Evolutionary conservation across 2,888 invertebrate species (phyloP).

Genomic region (Aleiodes alternator): DNA sequence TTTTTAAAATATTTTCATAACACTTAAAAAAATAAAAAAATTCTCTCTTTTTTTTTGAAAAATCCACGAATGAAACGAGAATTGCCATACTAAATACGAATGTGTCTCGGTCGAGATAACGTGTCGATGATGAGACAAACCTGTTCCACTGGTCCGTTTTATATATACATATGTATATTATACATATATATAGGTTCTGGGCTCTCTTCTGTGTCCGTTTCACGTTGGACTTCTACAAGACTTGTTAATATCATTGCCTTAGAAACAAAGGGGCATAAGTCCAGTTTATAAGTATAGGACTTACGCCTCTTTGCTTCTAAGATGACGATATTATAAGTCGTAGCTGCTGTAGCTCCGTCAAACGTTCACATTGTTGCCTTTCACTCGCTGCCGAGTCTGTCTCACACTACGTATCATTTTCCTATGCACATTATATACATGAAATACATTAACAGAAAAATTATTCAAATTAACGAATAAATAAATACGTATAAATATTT

Average conservation of each 20-base stretch:
- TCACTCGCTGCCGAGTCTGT: constrained; percentile 59
- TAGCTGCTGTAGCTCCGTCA: constrained; percentile 52
- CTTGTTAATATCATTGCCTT: background rate
- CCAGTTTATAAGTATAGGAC: too few relatives aligned
- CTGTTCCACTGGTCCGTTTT: constrained; percentile 31
- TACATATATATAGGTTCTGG: background rate
- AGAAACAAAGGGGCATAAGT: too few relatives aligned
- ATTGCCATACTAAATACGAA: constrained; percentile 32
- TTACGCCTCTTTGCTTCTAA: too few relatives aligned
- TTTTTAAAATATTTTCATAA: too few relatives aligned
- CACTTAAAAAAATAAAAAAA: too few relatives aligned
- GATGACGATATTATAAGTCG: constrained; percentile 26
- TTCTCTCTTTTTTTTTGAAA: background rate
- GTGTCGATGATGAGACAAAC: constrained; percentile 29
- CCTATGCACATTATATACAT: background rate
- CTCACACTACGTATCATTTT: background rate
- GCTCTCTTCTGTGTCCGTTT: constrained; percentile 23
- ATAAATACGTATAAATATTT: too few relatives aligned
- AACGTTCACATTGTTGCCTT: constrained; percentile 73
- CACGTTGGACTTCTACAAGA: constrained; percentile 11
- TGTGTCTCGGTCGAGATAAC: constrained; percentile 31
- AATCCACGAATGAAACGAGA: constrained; percentile 4
- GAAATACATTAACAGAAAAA: too few relatives aligned
- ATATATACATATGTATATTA: background rate
- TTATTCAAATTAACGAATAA: too few relatives aligned